Conservation (phyloP, 2,888 invertebrate species). For the Auanema sp. region DNA sequence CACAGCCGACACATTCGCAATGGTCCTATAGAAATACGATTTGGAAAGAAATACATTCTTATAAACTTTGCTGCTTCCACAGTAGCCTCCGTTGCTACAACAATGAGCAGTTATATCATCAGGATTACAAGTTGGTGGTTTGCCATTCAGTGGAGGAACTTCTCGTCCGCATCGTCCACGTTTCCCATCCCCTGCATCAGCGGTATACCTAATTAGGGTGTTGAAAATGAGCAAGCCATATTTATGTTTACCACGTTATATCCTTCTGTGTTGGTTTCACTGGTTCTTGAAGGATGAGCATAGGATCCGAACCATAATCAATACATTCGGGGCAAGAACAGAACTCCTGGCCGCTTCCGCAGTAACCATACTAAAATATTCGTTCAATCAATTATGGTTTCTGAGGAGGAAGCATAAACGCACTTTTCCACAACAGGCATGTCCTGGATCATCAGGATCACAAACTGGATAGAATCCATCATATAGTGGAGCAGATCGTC, state of each 20-base stretch:
- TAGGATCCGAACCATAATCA: conserved; percentile 55
- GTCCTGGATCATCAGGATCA: conserved; percentile 63
- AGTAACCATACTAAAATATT: conserved; percentile 53
- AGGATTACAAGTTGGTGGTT: conserved; percentile 54
- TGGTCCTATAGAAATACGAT: conserved; percentile 38
- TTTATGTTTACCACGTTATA: conserved; percentile 35
- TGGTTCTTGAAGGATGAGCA: conserved; percentile 53
- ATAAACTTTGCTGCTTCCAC: conserved; percentile 48
- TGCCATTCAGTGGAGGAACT: conserved; percentile 47
- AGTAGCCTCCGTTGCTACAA: conserved; percentile 57
- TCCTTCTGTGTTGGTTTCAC: conserved; percentile 42
- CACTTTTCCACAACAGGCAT: conserved; percentile 60
- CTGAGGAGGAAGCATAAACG: neutral
- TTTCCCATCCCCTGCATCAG: conserved; percentile 52
- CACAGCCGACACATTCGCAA: conserved; percentile 57
- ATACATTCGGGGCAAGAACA: conserved; percentile 62
- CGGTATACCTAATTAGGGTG: conserved; percentile 44
- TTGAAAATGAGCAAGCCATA: neutral
- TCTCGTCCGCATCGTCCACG: conserved; percentile 54
- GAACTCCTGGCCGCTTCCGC: conserved; percentile 61
- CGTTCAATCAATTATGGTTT: neutral
- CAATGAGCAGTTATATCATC: conserved; percentile 53
- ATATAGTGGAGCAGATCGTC: conserved; percentile 59
- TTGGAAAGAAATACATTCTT: neutral
- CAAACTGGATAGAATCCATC: conserved; percentile 63